Conservation (phyloP, 1,140 invertebrate species). For the Cotesia typhae region DNA sequence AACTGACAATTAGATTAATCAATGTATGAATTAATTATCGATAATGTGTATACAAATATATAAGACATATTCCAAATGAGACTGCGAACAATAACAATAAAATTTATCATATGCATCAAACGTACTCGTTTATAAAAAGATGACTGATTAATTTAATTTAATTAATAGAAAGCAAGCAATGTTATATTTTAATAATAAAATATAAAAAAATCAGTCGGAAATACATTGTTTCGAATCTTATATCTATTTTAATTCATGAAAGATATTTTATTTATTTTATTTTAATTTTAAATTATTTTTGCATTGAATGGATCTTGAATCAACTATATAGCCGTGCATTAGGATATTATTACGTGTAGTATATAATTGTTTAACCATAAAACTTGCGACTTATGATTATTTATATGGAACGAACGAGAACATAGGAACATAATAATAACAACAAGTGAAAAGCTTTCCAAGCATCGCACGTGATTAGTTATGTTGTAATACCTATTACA, state of each 20-base stretch:
- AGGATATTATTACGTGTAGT: constrained; percentile 3
- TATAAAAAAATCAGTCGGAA: constrained; percentile 12
- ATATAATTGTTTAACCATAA: constrained; percentile 16
- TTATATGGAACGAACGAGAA: constrained; percentile 7
- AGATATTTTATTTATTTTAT: constrained; percentile 22
- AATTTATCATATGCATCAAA: constrained; percentile 2
- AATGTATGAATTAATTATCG: constrained; percentile 3
- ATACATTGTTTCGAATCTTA: constrained; percentile 17
- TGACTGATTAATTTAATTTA: neutral
- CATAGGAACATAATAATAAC: constrained; percentile 30
- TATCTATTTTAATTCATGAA: constrained; percentile 16
- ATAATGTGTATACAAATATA: neutral
- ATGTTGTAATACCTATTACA: constrained; percentile 38
- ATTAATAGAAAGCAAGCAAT: constrained; percentile 4
- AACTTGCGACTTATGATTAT: constrained; percentile 26
- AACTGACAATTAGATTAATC: constrained; percentile 27
- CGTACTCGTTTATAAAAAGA: constrained; percentile 31
- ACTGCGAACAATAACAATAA: constrained; percentile 21
- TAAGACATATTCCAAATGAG: constrained; percentile 19
- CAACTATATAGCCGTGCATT: constrained; percentile 14
- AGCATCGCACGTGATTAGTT: constrained; percentile 37
- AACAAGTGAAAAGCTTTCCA: constrained; percentile 41
- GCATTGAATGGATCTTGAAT: constrained; percentile 27
- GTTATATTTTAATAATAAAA: neutral
- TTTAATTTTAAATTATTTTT: constrained; percentile 13